Conservation (phyloP, 2,888 invertebrate genomes). For the Apodemia duryi region DNA sequence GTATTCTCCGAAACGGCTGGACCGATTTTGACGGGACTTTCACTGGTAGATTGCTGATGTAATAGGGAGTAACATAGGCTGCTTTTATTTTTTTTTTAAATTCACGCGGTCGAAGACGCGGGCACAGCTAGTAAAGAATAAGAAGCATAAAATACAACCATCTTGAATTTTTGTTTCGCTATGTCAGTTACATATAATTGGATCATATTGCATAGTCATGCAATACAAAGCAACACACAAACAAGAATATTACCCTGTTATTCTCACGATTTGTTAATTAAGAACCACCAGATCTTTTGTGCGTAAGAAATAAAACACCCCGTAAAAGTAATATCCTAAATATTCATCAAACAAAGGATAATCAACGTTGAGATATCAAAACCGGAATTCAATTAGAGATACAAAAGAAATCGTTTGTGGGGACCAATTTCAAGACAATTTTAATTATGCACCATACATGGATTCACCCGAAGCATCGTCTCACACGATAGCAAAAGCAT, state of each 20-base stretch:
- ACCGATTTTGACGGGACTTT: no score
- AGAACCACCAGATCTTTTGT: slow-evolving; percentile 65
- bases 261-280: slow-evolving; percentile 78
- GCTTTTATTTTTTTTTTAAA: no score
- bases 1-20: no score
- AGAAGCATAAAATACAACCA: no score
- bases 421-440: slow-evolving; percentile 59
- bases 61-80: no score
- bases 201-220: slow-evolving; percentile 13
- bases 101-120: no score
- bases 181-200: background rate
- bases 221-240: background rate
- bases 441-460: slow-evolving; percentile 65
- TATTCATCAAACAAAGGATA: slow-evolving; percentile 65
- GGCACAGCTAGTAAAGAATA: no score
- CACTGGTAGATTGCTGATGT: no score
- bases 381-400: slow-evolving; percentile 73
- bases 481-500: slow-evolving; percentile 63
- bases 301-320: slow-evolving; percentile 56
- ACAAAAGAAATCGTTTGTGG: slow-evolving; percentile 65
- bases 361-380: slow-evolving; percentile 69
- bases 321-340: slow-evolving; percentile 53
- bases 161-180: background rate
- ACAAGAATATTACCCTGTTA: slow-evolving; percentile 40
- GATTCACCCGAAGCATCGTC: slow-evolving; percentile 46